These are phyloP conservation scores for Syngnathus scovelli DNA, from an alignment of 2,113 vertebrate genomes.

Conservation along the genomic window DNA sequence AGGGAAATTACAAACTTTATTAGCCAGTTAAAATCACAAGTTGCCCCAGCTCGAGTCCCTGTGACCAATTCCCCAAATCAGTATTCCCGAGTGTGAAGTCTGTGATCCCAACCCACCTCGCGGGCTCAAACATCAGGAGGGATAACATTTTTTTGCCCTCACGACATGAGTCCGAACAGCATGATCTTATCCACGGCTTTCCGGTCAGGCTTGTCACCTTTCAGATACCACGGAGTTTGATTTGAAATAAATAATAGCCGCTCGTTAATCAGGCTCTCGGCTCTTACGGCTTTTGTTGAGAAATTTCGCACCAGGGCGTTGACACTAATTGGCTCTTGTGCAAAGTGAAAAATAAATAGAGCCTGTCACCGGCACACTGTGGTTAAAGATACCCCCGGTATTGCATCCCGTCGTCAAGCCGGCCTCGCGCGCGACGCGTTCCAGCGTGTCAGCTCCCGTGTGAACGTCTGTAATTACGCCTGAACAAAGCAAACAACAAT, in stretches of 20 bases:
- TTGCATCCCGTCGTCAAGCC: not conserved
- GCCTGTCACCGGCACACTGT: not conserved
- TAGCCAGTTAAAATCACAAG: not conserved
- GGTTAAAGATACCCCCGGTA: not conserved
- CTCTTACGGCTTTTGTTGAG: constrained; percentile 34
- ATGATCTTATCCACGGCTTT: constrained; percentile 26
- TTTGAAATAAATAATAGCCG: constrained; percentile 55
- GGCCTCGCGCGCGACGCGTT: not conserved
- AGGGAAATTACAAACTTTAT: not conserved
- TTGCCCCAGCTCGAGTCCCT: not conserved
- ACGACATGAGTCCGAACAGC: constrained; percentile 19
- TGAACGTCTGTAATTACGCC: constrained; percentile 33
- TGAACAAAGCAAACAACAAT: constrained; percentile 35
- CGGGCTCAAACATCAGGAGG: constrained; percentile 4
- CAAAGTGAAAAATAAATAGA: constrained; percentile 32
- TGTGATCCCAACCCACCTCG: constrained; percentile 17
- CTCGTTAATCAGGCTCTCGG: constrained; percentile 54
- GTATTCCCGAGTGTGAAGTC: constrained; percentile 8
- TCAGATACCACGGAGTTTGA: constrained; percentile 35
- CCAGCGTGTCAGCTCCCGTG: not conserved
- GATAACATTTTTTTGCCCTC: constrained; percentile 5
- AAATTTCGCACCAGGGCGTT: constrained; percentile 27
- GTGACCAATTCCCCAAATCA: constrained; percentile 16
- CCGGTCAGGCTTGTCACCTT: constrained; percentile 27
- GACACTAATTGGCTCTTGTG: constrained; percentile 43